Conservation (phyloP, 2,113 vertebrate genomes). For the western clawed frog (Xenopus tropicalis) region UCB_Xtro_10.0 CM004447.2:121743501-121744000, state of each 20-base stretch:
- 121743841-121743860: too few relatives aligned
- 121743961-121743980: too few relatives aligned
- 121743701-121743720: slow-evolving; percentile 56
- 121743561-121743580: too few relatives aligned
- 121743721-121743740: slow-evolving; percentile 61
- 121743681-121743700: slow-evolving; percentile 64
- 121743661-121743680: slow-evolving; percentile 63
- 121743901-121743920: too few relatives aligned
- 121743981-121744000: too few relatives aligned
- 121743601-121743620: slow-evolving; percentile 20
- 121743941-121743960: too few relatives aligned
- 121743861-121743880: too few relatives aligned
- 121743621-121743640: slow-evolving; percentile 49
- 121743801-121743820: neutral
- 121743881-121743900: too few relatives aligned
- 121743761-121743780: slow-evolving; percentile 49
- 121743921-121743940: too few relatives aligned
- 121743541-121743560: too few relatives aligned
- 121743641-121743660: slow-evolving; percentile 53
- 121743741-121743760: slow-evolving; percentile 47
- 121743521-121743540: too few relatives aligned
- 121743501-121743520: too few relatives aligned
- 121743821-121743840: neutral
- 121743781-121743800: slow-evolving; percentile 48
- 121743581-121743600: neutral